Percentiles rank a stretch among this genome's conserved stretches.
phyloP scores from a whole-genome alignment of 2,797 vertebrate genomes.

The Prunella strophiata region DNA sequence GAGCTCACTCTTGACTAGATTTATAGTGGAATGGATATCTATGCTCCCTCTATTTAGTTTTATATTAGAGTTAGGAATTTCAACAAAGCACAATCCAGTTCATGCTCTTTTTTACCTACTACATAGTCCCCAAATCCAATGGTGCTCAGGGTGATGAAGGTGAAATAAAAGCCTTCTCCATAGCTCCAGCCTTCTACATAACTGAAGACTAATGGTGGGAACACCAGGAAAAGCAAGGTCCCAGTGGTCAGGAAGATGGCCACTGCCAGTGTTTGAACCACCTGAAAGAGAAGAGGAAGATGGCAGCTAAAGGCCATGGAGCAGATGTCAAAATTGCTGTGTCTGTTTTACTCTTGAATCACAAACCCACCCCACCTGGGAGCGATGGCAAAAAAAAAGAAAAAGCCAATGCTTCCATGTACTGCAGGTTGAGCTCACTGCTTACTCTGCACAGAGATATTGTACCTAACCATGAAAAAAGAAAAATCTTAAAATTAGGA shows the following conservation, averaged over 20 bases:
- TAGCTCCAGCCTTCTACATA: constrained; percentile 91
- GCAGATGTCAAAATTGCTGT: neutral
- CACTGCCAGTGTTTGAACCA: constrained; percentile 81
- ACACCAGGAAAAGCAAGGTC: constrained; percentile 85
- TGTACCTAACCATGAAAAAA: neutral
- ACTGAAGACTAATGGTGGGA: constrained; percentile 90
- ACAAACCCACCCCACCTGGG: neutral
- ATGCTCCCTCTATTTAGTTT: neutral
- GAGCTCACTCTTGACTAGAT: neutral
- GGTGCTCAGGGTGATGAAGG: constrained; percentile 95
- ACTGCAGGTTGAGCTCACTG: neutral
- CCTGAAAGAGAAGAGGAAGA: constrained; percentile 57
- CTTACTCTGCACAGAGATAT: neutral
- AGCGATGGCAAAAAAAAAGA: neutral
- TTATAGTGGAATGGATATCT: neutral
- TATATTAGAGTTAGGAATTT: neutral
- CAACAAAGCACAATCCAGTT: neutral
- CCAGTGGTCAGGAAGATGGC: constrained; percentile 83
- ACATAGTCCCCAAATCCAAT: constrained; percentile 95
- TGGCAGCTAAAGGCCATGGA: neutral
- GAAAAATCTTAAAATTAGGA: neutral
- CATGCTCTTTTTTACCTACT: constrained; percentile 80
- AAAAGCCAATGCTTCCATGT: neutral
- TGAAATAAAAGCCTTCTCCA: constrained; percentile 91
- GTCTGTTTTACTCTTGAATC: neutral